Base-by-base conservation (phyloP, 2,888 invertebrate genomes). In the Theretra japonica region DNA sequence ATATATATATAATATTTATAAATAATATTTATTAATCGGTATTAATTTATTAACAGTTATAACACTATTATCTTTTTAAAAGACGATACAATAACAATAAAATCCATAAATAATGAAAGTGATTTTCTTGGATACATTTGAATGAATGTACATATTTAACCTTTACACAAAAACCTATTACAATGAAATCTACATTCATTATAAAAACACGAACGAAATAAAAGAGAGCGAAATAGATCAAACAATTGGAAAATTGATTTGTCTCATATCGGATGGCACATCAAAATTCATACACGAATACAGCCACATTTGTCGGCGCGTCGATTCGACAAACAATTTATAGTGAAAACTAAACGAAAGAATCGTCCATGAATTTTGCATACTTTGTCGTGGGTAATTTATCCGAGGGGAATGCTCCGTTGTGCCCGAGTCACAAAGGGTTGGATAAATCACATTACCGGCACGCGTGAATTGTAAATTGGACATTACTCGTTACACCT, bases 381-480 rank as follows among this genome's bases (percentile, higher is more conserved):
- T 88, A 87, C 84, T 85, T 85, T 82, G 86, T 86, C 82, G 81
- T 76, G 81, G 81, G 86, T 84, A 85, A 88, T 89, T 86, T 89
- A 90, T 88, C 85, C 86, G 79, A 83, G 83, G 83, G 85, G 85
- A 86, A 85, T 84, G 85, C 85, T 81, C 82, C 79, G 79, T 82
- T 83, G 86, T 83, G 83, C 80, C 82, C 82, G 83, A 84, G 84
- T 87, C 90, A 91, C 93, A 93, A 94, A 91, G 93, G 93, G 90
- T 89, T 87, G 88, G 86, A 91, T 88, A 93, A 94, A 94, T 94
- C 91, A 89, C 88, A 93, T 94, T 93, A 94, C 89, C 78, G 82
- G 85, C 83, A 88, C 90, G 91, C 91, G 90, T 93, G 93, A 94
- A 94, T 94, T 94, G 92, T 93, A 94, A 93, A 94, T 94, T 94